Base-by-base conservation (phyloP, 23 tunicate species). In the Botrylloides violaceus region DNA sequence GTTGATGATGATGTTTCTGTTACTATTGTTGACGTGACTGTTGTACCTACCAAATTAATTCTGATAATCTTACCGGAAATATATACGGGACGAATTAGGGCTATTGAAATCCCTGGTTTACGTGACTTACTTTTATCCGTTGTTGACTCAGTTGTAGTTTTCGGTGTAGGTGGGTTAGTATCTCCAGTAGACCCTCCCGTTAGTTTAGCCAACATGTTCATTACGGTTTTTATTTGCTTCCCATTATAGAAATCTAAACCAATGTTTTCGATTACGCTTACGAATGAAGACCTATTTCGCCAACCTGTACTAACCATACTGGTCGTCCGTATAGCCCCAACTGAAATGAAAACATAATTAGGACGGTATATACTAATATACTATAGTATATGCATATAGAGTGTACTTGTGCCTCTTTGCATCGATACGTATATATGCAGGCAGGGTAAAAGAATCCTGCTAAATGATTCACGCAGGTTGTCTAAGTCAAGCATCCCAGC, bases 281-380 rank as follows among this genome's bases (percentile, higher is more conserved):
- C 28, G 29, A 22, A 18, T 22, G 19, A 59, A 59, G 19, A 22
- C 64, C 7, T 26, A 59, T 59, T n/a, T 9, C 64, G 19, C 19
- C n/a, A n/a, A 12, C 19, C 64, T 6, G 56, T 34, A 34, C 92
- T 64, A 64, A 84, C 92, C 92, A 56, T 84, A 84, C 20, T 64
- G 35, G 26, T 35, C 29, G 24, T 71, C 92, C 12, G 92, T 84
- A 70, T 84, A 84, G 19, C 83, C 92, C 92, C 92, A 84, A 74
- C 89, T 83, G 71, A 3, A 71, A 70, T 15, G 55, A 29, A 77
- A 47, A 23, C 26, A 27, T 12, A 18, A 47, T 47, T 12, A 12
- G 55, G 18, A 47, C 18, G 18, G 55, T 18, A 12, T 18, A 47
- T 47, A 18, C 18, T 47, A 12, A 47, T 18, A 47, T 47, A 47